phyloP scores from a whole-genome alignment of 2,797 vertebrate genomes.

The Myotis findleyi region DNA sequence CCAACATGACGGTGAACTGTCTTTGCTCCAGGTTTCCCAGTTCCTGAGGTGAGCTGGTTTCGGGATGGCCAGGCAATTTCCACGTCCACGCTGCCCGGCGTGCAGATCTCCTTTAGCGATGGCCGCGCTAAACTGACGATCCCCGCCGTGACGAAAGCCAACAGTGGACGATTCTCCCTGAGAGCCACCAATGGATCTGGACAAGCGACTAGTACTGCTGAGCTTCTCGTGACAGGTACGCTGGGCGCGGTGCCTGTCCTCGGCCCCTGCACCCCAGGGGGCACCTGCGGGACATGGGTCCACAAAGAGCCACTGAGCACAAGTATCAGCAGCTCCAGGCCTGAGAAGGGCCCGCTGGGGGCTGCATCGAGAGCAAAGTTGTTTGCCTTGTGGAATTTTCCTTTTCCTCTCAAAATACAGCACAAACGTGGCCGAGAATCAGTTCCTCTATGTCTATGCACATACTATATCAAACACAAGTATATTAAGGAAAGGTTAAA shows the following conservation, averaged over 20 bases:
- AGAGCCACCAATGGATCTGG: conserved; percentile 98
- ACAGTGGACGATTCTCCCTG: conserved; percentile 96
- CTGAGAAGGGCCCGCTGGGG: no score
- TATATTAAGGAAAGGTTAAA: conserved; percentile 19
- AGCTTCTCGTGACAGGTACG: conserved; percentile 96
- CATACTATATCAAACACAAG: background rate
- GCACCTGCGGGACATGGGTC: background rate
- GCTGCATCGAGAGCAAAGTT: background rate
- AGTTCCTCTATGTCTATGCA: background rate
- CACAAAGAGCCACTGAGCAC: background rate
- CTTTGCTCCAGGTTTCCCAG: conserved; percentile 92
- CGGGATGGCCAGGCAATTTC: conserved; percentile 99
- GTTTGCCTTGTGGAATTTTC: background rate
- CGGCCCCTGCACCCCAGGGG: no score
- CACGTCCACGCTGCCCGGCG: conserved; percentile 94
- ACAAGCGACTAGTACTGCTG: conserved; percentile 98
- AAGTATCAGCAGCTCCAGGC: background rate
- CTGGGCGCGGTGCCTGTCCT: background rate
- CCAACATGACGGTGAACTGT: background rate
- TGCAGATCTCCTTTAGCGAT: conserved; percentile 98
- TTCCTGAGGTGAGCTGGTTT: conserved; percentile 99
- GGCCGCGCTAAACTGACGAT: conserved; percentile 97
- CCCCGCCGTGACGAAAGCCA: conserved; percentile 93
- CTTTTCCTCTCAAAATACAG: background rate
- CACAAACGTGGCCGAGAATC: background rate